Evolutionary conservation across 2,888 invertebrate genomes (phyloP), one percentile per base, ranked within the genome.

Genomic region (Sericinus montela): DNA sequence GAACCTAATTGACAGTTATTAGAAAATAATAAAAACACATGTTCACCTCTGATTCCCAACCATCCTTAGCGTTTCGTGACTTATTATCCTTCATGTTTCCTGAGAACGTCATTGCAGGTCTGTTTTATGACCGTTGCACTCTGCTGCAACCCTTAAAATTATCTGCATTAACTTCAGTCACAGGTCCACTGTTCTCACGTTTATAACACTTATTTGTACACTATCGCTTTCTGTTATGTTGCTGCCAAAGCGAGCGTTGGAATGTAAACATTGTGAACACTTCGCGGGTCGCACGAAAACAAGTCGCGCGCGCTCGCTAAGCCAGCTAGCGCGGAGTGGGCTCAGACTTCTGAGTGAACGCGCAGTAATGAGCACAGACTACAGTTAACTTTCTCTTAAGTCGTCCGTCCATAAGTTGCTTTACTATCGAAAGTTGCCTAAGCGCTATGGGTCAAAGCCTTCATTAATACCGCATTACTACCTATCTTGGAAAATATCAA

Each of bases 301-400:
- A 45, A 13, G 37, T 37, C 38, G 29, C 39, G 39, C 43, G 35
- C 32, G 48, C 56, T 59, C 64, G 62, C 58, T 51, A 62, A 59
- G 54, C 67, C 63, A 68, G 54, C 67, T 63, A 68, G 53, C 64
- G 68, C 62, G 58, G 63, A 69, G 72, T 70, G 73, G 68, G 62
- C 59, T 47, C 52, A n/a, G n/a, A n/a, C n/a, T n/a, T n/a, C n/a
- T n/a, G 44, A 48, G 48, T 49, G 45, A 58, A 49, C 53, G 64
- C 72, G 72, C 74, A 32, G 32, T 82, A 87, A 81, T 80, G 83
- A 80, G 84, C 70, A 75, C 86, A 83, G 80, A 82, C 82, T 75
- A 88, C 89, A 81, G 89, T 88, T 87, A 89, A 89, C 89, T 89
- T 89, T 89, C 89, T 87, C 87, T 77, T 11, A 32, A 68, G 69